These are phyloP conservation scores for Drosophila tropicalis DNA, from an alignment of 1,140 invertebrate species.

Conservation along the genomic window DNA sequence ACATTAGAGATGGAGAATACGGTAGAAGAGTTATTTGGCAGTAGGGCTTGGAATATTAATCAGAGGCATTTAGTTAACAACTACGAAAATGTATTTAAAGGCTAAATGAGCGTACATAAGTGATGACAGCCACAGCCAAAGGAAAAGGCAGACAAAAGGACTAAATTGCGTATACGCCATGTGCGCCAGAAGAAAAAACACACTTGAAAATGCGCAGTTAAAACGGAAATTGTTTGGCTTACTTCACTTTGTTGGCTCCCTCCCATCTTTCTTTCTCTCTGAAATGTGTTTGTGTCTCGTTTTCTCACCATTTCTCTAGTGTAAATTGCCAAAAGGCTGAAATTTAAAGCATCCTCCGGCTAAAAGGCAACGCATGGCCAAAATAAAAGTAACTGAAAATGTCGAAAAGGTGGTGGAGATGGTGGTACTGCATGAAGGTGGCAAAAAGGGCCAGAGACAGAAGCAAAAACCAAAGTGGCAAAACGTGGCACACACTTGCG, in stretches of 20 bases:
- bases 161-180: slow-evolving; percentile 55
- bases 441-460: background rate
- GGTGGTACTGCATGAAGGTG: background rate
- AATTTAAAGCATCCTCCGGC: slow-evolving; percentile 50
- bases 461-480: slow-evolving; percentile 21
- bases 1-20: too few relatives aligned
- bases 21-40: background rate
- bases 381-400: slow-evolving; percentile 25
- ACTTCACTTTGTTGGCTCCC: background rate
- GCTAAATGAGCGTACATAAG: slow-evolving; percentile 46
- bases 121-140: slow-evolving; percentile 15
- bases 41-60: slow-evolving; percentile 46
- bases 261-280: background rate
- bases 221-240: slow-evolving; percentile 37
- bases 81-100: slow-evolving; percentile 48
- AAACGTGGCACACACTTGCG: slow-evolving; percentile 29
- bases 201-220: slow-evolving; percentile 29
- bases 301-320: slow-evolving; percentile 23
- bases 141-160: slow-evolving; percentile 11
- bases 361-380: slow-evolving; percentile 38
- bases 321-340: slow-evolving; percentile 55
- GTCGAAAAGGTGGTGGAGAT: slow-evolving; percentile 20
- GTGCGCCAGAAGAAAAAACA: slow-evolving; percentile 40
- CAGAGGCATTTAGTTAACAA: slow-evolving; percentile 38
- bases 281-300: background rate